Conservation (phyloP, 2,113 vertebrate genomes). For the Dicaeum eximium region DNA sequence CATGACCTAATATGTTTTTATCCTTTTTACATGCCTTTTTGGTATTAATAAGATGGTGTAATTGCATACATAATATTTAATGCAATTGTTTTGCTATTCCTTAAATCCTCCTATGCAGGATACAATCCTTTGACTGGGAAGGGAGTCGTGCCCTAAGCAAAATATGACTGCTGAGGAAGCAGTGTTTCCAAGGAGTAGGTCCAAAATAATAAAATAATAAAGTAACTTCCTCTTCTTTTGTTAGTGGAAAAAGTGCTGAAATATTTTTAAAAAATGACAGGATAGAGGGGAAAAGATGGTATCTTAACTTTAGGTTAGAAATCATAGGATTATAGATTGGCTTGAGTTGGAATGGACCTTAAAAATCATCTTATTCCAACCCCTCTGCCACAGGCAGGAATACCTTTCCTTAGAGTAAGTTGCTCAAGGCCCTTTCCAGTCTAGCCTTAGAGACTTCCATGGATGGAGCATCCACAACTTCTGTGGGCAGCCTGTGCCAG, state of each 20-base stretch:
- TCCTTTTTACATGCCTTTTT: neutral
- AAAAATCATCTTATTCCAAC: neutral
- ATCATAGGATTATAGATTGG: neutral
- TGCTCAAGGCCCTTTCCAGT: neutral
- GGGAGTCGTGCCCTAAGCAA: neutral
- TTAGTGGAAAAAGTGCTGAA: neutral
- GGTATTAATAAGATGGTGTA: neutral
- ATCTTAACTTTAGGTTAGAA: neutral
- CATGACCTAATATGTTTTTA: neutral
- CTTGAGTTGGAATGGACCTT: neutral
- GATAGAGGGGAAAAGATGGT: neutral
- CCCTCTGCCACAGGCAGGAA: neutral
- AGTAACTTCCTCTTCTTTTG: neutral
- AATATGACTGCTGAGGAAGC: neutral
- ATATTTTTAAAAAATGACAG: neutral
- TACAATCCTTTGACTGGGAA: neutral
- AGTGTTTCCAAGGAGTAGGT: neutral
- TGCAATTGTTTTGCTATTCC: neutral
- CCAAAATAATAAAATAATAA: neutral
- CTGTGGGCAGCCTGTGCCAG: neutral
- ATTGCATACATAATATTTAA: neutral
- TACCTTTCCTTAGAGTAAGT: neutral
- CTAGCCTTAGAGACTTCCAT: neutral
- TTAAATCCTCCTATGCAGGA: neutral
- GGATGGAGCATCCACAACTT: neutral